Conservation (phyloP, 2,797 vertebrate genomes). For the Smutsia temminckii region DNA sequence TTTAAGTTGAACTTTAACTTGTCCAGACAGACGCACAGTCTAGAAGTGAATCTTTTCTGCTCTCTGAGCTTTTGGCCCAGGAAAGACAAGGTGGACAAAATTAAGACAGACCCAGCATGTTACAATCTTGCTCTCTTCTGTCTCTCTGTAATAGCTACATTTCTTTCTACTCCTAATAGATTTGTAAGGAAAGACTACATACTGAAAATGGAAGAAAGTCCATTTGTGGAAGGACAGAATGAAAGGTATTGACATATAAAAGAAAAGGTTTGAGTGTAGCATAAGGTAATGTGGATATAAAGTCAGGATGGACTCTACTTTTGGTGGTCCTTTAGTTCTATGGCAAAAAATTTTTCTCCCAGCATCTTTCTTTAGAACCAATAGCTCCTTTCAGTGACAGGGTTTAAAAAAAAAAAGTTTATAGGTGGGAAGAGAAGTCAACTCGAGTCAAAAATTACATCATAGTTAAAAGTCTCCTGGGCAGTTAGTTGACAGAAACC, state of each 20-base stretch:
- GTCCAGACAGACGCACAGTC: neutral
- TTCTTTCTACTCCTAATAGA: neutral
- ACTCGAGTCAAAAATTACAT: slow-evolving; percentile 65
- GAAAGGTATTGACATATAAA: neutral
- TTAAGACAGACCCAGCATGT: neutral
- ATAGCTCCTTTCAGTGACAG: neutral
- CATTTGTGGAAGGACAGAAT: neutral
- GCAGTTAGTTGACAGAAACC: slow-evolving; percentile 54
- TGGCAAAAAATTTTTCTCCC: neutral
- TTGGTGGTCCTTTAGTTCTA: neutral
- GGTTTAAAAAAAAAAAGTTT: neutral
- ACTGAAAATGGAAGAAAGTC: neutral
- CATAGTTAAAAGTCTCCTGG: slow-evolving; percentile 53
- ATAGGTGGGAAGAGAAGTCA: slow-evolving; percentile 3
- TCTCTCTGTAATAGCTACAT: neutral
- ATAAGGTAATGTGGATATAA: neutral
- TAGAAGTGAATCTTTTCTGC: neutral
- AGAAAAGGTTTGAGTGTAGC: neutral
- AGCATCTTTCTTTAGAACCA: neutral
- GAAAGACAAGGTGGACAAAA: neutral
- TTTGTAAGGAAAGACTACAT: neutral
- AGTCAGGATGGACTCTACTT: neutral
- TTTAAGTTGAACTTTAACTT: slow-evolving; percentile 40
- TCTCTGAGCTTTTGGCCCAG: neutral
- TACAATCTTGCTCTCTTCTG: neutral